phyloP scores from a whole-genome alignment of 1,140 invertebrate species.

The Scaptomyza hsui region DNA sequence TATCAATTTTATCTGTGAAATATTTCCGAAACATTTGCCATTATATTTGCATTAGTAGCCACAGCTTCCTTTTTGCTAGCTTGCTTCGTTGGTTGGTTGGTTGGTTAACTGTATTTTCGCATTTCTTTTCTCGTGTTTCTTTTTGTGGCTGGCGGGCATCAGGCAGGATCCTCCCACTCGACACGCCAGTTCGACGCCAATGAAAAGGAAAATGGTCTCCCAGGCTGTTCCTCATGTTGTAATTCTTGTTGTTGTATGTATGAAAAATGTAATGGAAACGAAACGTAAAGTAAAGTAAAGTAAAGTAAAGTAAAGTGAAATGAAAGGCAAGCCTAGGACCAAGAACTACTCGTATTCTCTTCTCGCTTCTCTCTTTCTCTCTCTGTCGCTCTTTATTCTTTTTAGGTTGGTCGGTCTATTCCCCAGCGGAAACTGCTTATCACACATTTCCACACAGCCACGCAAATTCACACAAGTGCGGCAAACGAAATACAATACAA shows the following conservation, averaged over 20 bases:
- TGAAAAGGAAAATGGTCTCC: slow-evolving; percentile 61
- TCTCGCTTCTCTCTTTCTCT: not conserved
- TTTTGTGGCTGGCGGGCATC: slow-evolving; percentile 14
- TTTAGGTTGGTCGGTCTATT: slow-evolving; percentile 50
- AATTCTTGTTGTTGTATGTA: slow-evolving; percentile 5
- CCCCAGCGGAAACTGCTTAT: slow-evolving; percentile 79
- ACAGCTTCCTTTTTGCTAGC: slow-evolving; percentile 55
- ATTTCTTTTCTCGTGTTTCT: not conserved
- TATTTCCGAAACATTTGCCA: slow-evolving; percentile 82
- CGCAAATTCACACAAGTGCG: slow-evolving; percentile 66
- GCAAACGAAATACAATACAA: slow-evolving; percentile 73
- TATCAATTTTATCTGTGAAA: slow-evolving; percentile 82
- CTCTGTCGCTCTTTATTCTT: not conserved
- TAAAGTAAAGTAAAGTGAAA: not conserved
- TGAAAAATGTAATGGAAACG: slow-evolving; percentile 7
- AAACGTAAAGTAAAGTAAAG: not conserved
- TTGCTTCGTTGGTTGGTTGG: not conserved
- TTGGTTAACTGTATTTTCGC: slow-evolving; percentile 36
- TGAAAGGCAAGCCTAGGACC: slow-evolving; percentile 31
- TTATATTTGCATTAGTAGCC: slow-evolving; percentile 81
- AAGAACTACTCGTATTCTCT: slow-evolving; percentile 31
- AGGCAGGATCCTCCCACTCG: slow-evolving; percentile 29
- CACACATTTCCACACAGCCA: slow-evolving; percentile 80
- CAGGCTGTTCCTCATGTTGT: no score
- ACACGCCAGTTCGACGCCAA: slow-evolving; percentile 62